Conservation (phyloP, 2,113 vertebrate species). For the Nerophis lumbriciformis region DNA sequence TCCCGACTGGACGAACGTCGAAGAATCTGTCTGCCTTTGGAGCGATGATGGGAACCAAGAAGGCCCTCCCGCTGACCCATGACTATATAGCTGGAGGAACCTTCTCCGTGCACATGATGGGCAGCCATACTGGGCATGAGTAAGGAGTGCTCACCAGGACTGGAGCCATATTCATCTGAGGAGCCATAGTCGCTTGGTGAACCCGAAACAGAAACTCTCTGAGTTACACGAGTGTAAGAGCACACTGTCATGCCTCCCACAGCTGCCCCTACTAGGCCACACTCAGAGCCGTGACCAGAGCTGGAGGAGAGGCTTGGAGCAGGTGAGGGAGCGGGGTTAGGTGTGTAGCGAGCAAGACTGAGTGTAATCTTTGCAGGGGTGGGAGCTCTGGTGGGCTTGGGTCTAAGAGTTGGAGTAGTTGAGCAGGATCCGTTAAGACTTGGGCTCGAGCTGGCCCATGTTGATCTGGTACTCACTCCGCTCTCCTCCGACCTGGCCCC, state of each 20-base stretch:
- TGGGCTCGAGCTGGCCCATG: constrained; percentile 72
- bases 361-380: constrained; percentile 77
- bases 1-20: constrained; percentile 69
- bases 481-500: constrained; percentile 69
- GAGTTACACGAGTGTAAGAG: constrained; percentile 70
- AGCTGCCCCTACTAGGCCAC: constrained; percentile 67
- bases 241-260: constrained; percentile 69
- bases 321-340: constrained; percentile 68
- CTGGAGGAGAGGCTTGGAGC: constrained; percentile 71
- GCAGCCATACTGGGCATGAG: constrained; percentile 64
- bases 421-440: constrained; percentile 76
- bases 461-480: constrained; percentile 52
- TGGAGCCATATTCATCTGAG: constrained; percentile 79
- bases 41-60: constrained; percentile 58
- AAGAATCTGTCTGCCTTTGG: constrained; percentile 66
- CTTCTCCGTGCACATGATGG: constrained; percentile 55
- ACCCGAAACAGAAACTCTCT: constrained; percentile 74
- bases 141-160: constrained; percentile 70
- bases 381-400: constrained; percentile 72
- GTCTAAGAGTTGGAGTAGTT: constrained; percentile 70
- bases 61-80: constrained; percentile 70
- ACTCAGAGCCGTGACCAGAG: constrained; percentile 76
- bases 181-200: constrained; percentile 78
- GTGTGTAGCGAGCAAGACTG: constrained; percentile 71
- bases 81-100: constrained; percentile 71